Conservation (phyloP, 1,140 invertebrate species). For the Elymnias hypermnestra region DNA sequence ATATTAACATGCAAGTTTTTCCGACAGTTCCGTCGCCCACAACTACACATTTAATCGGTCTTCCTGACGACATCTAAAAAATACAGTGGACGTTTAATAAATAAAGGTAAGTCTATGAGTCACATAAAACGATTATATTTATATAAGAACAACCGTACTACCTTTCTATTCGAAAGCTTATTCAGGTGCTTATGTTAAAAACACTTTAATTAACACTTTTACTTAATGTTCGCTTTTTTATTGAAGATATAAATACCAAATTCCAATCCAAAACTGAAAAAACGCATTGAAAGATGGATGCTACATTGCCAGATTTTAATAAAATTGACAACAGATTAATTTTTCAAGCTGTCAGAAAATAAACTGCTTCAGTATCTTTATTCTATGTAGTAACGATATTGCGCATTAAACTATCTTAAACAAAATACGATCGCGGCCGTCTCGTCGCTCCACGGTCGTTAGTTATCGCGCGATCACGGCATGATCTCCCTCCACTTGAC, state of each 20-base stretch:
- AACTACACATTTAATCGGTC: constrained; percentile 98
- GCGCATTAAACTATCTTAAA: too few relatives aligned
- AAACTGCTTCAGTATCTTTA: too few relatives aligned
- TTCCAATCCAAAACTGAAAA: constrained; percentile 32
- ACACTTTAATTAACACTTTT: constrained; percentile 4
- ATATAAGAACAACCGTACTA: constrained; percentile 7
- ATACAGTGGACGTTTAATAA: constrained; percentile 42
- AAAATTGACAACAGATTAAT: too few relatives aligned
- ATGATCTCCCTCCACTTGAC: too few relatives aligned
- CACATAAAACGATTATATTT: constrained; percentile 40
- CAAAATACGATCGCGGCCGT: too few relatives aligned
- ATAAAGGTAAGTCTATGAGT: constrained; percentile 61
- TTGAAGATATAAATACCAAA: constrained; percentile 20
- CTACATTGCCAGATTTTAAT: constrained; percentile 24
- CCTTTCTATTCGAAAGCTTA: constrained; percentile 11
- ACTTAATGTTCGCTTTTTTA: constrained; percentile 13
- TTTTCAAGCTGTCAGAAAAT: too few relatives aligned
- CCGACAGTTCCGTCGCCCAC: constrained; percentile 95
- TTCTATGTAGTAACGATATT: too few relatives aligned
- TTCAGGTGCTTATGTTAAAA: constrained; percentile 6
- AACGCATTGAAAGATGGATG: constrained; percentile 41
- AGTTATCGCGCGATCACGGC: too few relatives aligned
- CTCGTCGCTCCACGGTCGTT: too few relatives aligned
- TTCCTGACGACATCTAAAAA: constrained; percentile 85
- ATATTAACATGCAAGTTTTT: constrained; percentile 99